Base-by-base conservation (phyloP, 2,113 vertebrate genomes). In the Orientallactaga bullata region DNA sequence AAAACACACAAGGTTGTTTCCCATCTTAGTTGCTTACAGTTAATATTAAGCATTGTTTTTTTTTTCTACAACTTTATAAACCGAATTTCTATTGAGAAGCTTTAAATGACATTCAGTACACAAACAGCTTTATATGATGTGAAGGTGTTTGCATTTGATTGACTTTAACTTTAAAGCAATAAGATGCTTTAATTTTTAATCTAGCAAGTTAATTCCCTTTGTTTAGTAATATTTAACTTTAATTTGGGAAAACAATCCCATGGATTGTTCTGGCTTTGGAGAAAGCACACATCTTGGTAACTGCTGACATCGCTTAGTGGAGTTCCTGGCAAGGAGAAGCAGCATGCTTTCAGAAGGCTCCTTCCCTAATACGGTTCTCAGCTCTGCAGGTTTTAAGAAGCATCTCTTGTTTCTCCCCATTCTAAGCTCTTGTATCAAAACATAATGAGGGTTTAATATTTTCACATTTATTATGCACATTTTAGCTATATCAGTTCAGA, bases 111-210 rank as follows among this genome's bases (percentile, higher is more conserved):
- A 95, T 96, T 30, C 7, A 89, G 39, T 71, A 89, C 55, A 55
- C 55, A 47, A 47, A 47, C 42, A 55, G 55, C 55, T 55, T 55
- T 55, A 7, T 55, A 55, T 55, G 55, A 55, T 20, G 79, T 23
- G 77, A 39, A 82, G 8, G 47, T 63, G 10, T 63, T 15, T 63
- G 42, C 61, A 63, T 63, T 63, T 63, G 61, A 23, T 63, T 61
- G 16, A 20, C 16, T 61, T 61, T 63, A 63, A 63, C 15, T 55
- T 55, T 55, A 23, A 63, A 63, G 20, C 58, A 88, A 82, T 26
- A 95, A 96, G 95, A 93, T 98, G 96, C 80, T 97, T 97, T 92
- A 81, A 91, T 97, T 98, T 98, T 98, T 97, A 98, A 97, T 98
- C 96, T 96, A 97, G 98, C 60, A 97, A 92, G 71, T 91, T 79